Evolutionary conservation across 2,113 vertebrate species (phyloP).

Genomic region (Spea multiplicata): DNA sequence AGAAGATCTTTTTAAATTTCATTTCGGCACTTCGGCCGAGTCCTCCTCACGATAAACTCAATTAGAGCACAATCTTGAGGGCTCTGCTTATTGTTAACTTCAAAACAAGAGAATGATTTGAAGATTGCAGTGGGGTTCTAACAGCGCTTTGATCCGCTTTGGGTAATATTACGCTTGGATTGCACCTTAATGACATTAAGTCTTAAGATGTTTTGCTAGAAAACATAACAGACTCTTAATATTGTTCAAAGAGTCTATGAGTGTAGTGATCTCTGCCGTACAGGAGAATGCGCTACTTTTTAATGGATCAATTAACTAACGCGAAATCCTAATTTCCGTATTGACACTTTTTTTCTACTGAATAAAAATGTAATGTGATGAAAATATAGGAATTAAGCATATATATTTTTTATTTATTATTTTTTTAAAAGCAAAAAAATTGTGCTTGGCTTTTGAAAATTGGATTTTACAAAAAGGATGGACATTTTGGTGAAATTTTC

Average conservation of each 20-base stretch:
- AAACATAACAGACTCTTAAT: neutral
- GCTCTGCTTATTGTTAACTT: constrained; percentile 34
- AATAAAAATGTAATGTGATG: too few species aligned
- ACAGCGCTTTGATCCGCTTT: constrained; percentile 28
- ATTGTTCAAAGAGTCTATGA: neutral
- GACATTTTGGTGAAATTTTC: too few species aligned
- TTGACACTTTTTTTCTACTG: too few species aligned
- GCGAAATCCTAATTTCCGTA: neutral
- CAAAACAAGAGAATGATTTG: constrained; percentile 41
- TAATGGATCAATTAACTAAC: neutral
- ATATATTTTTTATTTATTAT: too few species aligned
- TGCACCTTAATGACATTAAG: constrained; percentile 13
- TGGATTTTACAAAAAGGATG: too few species aligned
- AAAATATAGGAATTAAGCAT: too few species aligned
- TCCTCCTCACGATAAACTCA: constrained; percentile 26
- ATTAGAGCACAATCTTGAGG: constrained; percentile 31
- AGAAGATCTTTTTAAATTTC: constrained; percentile 41
- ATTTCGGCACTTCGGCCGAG: constrained; percentile 19
- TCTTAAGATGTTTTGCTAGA: neutral
- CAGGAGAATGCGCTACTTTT: neutral
- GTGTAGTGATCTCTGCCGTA: neutral
- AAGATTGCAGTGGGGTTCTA: constrained; percentile 19
- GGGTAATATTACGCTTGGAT: constrained; percentile 3
- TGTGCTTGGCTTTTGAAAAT: too few species aligned
- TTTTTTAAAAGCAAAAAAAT: too few species aligned